Percentiles rank a stretch among this genome's conserved stretches.
These are phyloP conservation scores for Aleadryas rufinucha DNA, from an alignment of 2,113 vertebrate genomes.

Conservation along the genomic window DNA sequence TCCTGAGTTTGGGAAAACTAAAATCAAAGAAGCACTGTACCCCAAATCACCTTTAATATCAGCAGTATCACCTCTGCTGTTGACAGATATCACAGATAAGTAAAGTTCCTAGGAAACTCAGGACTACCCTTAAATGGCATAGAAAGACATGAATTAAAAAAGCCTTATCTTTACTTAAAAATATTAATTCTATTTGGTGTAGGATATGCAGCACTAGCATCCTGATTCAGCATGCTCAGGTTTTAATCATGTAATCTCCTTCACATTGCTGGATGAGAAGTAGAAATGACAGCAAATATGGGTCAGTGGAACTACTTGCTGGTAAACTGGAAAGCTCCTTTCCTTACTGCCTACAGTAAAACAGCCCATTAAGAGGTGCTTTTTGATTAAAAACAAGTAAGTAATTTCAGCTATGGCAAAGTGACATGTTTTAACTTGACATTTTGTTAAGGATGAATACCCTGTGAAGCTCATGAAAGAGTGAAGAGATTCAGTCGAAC, in stretches of 20 bases:
- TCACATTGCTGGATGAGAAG: neutral
- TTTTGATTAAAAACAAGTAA: slow-evolving; percentile 69
- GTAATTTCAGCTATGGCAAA: slow-evolving; percentile 62
- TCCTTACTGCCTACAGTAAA: slow-evolving; percentile 64
- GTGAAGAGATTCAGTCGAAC: slow-evolving; percentile 66
- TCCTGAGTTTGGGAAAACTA: neutral
- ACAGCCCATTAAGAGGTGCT: slow-evolving; percentile 60
- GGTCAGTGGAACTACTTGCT: slow-evolving; percentile 7
- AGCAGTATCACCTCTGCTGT: neutral
- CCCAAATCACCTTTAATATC: neutral
- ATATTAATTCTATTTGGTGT: neutral
- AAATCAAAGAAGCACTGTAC: neutral
- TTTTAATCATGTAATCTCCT: neutral
- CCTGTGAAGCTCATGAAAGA: slow-evolving; percentile 68
- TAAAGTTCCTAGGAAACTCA: neutral
- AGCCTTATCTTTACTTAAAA: neutral
- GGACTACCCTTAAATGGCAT: neutral
- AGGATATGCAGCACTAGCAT: neutral
- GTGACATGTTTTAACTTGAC: slow-evolving; percentile 77
- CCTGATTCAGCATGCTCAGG: neutral
- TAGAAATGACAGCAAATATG: slow-evolving; percentile 25
- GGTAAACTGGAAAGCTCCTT: slow-evolving; percentile 24
- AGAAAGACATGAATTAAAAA: neutral
- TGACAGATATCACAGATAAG: neutral
- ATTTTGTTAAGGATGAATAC: slow-evolving; percentile 66